Evolutionary conservation across 2,888 invertebrate genomes (phyloP).

Genomic region (Hypomecis punctinalis): DNA sequence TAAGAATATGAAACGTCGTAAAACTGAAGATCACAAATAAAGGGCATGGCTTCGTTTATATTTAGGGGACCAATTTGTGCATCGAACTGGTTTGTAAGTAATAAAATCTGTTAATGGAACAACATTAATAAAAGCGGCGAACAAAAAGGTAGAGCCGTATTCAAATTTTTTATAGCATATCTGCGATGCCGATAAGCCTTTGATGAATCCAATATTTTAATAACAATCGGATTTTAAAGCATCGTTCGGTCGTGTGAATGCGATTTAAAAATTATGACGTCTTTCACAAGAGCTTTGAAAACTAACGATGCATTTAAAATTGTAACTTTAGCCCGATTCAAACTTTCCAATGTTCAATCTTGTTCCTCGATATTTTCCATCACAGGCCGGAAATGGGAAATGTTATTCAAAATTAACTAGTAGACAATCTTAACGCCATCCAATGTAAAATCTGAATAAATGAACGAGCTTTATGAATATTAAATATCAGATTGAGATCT

Average conservation of each 20-base stretch:
- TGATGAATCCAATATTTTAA: slow-evolving; percentile 61
- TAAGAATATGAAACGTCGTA: slow-evolving; percentile 55
- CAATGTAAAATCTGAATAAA: slow-evolving; percentile 10
- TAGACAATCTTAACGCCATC: slow-evolving; percentile 15
- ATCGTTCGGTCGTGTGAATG: slow-evolving; percentile 45
- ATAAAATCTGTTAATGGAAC: slow-evolving; percentile 77
- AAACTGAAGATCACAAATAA: slow-evolving; percentile 60
- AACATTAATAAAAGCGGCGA: slow-evolving; percentile 71
- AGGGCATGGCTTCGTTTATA: slow-evolving; percentile 63
- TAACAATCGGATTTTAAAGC: slow-evolving; percentile 58
- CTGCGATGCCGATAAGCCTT: slow-evolving; percentile 52
- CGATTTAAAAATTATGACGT: slow-evolving; percentile 35
- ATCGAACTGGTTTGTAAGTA: slow-evolving; percentile 64
- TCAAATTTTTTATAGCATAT: slow-evolving; percentile 65
- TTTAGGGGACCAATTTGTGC: slow-evolving; percentile 71
- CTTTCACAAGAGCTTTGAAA: slow-evolving; percentile 16
- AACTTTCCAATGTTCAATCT: slow-evolving; percentile 16
- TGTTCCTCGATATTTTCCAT: slow-evolving; percentile 16
- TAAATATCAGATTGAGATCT: slow-evolving; percentile 19
- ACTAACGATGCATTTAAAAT: slow-evolving; percentile 7
- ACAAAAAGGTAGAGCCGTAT: slow-evolving; percentile 66
- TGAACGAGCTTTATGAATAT: slow-evolving; percentile 16
- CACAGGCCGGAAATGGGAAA: slow-evolving; percentile 21
- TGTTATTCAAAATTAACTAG: slow-evolving; percentile 23
- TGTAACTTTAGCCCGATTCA: slow-evolving; percentile 11